A percentile compares a stretch with the other conserved stretches of the same genome.
Evolutionary conservation across 30 jellyfish, hydroid and myxozoan species (phyloP).

Genomic region (Hydra vulgaris): DNA sequence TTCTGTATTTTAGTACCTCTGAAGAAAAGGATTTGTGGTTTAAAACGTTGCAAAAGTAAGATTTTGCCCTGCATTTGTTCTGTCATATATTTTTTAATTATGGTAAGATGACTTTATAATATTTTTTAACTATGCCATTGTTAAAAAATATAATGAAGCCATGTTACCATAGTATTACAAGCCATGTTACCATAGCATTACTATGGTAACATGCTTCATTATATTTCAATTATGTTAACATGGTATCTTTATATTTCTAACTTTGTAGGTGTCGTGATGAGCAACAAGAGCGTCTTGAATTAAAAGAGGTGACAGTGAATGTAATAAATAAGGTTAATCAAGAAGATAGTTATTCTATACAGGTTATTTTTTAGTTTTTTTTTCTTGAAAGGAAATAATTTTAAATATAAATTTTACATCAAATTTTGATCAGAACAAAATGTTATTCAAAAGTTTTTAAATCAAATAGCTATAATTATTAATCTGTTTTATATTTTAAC

Average conservation of each 20-base stretch:
- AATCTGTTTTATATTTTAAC: too few species aligned
- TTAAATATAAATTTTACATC: too few species aligned
- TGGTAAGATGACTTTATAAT: too few species aligned
- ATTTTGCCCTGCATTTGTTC: not conserved
- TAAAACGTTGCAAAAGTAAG: slow-evolving; percentile 77
- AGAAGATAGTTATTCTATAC: slow-evolving; percentile 18
- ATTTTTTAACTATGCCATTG: too few species aligned
- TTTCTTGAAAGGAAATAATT: not conserved
- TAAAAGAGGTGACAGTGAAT: slow-evolving; percentile 25
- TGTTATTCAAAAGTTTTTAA: too few species aligned
- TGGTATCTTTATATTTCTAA: not conserved
- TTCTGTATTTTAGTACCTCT: slow-evolving; percentile 10
- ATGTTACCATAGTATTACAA: too few species aligned
- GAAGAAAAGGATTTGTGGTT: slow-evolving; percentile 91
- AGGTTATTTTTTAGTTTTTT: not conserved
- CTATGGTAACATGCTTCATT: too few species aligned
- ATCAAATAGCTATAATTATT: too few species aligned
- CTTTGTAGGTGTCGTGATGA: slow-evolving; percentile 34
- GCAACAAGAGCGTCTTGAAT: slow-evolving; percentile 35
- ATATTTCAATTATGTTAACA: too few species aligned
- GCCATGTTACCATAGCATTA: too few species aligned
- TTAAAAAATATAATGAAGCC: too few species aligned
- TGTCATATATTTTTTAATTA: not conserved
- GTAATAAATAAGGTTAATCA: slow-evolving; percentile 18
- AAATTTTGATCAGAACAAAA: too few species aligned